A percentile compares a stretch with the other conserved stretches of the same genome.
phyloP scores from a whole-genome alignment of 1,140 invertebrate genomes.

The Potamilus streckersoni region DNA sequence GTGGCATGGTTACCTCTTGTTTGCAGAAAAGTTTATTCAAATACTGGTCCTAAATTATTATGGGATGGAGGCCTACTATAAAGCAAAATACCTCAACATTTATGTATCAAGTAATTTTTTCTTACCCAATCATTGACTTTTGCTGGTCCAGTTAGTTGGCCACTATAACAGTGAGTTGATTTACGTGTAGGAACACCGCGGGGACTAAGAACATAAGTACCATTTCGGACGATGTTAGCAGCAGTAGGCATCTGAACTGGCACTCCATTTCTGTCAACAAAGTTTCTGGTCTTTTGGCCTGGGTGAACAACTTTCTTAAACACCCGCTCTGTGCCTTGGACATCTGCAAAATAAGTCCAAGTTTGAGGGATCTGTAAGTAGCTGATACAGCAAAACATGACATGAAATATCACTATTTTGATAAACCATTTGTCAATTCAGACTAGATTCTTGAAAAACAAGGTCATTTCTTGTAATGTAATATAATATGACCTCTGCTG shows the following conservation, averaged over 20 bases:
- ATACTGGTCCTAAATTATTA: no score
- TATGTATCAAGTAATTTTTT: no score
- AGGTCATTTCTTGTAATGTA: no score
- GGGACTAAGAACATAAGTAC: slow-evolving; percentile 20
- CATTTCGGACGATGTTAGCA: slow-evolving; percentile 9
- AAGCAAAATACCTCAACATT: no score
- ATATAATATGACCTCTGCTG: no score
- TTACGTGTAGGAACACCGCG: slow-evolving; percentile 28
- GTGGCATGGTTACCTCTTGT: no score
- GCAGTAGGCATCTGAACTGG: slow-evolving; percentile 21
- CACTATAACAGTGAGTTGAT: slow-evolving; percentile 30
- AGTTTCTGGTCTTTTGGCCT: slow-evolving; percentile 21
- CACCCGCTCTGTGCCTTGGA: slow-evolving; percentile 27
- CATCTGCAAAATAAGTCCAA: slow-evolving; percentile 13
- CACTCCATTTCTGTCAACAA: slow-evolving; percentile 29
- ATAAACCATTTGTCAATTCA: no score
- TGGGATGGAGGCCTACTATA: no score
- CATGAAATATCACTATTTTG: no score
- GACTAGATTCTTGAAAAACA: no score
- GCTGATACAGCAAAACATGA: no score
- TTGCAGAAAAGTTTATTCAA: no score
- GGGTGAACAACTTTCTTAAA: slow-evolving; percentile 30
- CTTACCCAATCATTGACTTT: slow-evolving; percentile 29
- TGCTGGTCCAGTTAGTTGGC: slow-evolving; percentile 18
- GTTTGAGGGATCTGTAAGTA: neutral